Percentiles rank a stretch among this genome's conserved stretches.
These are phyloP conservation scores for Eupsittula cactorum DNA, from an alignment of 2,113 vertebrate species.

Conservation along the genomic window DNA sequence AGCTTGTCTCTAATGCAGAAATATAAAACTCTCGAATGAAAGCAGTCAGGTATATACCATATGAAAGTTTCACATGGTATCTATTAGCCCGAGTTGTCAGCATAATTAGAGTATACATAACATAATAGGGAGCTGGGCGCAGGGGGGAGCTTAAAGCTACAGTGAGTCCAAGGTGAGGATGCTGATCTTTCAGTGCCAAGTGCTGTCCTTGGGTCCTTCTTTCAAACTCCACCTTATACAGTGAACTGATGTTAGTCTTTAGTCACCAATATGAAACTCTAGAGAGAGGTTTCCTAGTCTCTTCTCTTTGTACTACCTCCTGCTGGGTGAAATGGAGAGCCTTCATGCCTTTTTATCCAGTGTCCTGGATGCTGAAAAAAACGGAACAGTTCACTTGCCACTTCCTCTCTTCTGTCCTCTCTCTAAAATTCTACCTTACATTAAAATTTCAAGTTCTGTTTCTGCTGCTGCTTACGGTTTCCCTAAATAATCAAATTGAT, in stretches of 20 bases:
- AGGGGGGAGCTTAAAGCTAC: background rate
- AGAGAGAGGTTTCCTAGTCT: background rate
- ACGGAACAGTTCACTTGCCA: background rate
- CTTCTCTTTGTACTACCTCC: background rate
- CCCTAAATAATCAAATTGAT: background rate
- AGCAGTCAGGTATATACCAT: accelerated
- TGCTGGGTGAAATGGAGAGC: background rate
- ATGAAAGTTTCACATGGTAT: background rate
- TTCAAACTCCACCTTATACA: background rate
- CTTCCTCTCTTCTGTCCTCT: background rate
- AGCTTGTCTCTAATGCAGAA: background rate
- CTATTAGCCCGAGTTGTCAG: accelerated
- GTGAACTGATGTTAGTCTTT: background rate
- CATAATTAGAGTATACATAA: background rate
- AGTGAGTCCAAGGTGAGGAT: background rate
- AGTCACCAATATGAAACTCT: background rate
- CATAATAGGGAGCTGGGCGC: background rate
- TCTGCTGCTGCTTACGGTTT: background rate
- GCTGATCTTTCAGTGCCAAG: background rate
- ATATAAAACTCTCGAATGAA: background rate
- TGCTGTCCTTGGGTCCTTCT: background rate
- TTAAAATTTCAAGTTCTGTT: background rate
- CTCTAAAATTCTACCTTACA: background rate
- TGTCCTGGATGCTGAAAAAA: background rate
- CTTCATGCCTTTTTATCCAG: background rate